phyloP scores from a whole-genome alignment of 2,888 invertebrate genomes.

The Orchesella flavescens region DNA sequence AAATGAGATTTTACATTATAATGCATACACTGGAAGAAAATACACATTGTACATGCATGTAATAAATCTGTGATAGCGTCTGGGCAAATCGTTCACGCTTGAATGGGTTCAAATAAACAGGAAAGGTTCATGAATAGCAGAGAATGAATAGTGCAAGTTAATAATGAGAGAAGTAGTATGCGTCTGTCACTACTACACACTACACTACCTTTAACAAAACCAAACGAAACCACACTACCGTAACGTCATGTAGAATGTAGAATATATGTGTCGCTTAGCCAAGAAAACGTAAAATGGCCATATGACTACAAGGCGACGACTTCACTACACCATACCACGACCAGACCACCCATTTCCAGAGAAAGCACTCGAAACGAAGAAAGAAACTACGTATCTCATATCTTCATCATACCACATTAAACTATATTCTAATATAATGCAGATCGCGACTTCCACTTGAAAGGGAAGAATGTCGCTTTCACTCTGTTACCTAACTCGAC shows the following conservation, averaged over 20 bases:
- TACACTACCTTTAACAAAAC: not conserved
- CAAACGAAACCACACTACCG: not conserved
- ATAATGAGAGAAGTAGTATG: constrained; percentile 21
- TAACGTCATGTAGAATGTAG: too few species aligned
- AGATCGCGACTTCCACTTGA: not conserved
- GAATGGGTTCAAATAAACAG: constrained; percentile 20
- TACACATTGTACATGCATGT: not conserved
- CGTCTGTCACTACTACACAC: not conserved
- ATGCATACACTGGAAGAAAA: not conserved
- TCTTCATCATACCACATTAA: too few species aligned
- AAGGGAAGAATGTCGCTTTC: not conserved
- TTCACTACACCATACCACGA: too few species aligned
- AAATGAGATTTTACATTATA: not conserved
- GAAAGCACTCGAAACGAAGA: not conserved
- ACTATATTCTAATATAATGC: too few species aligned
- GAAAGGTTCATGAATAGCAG: constrained; percentile 8
- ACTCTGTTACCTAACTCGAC: constrained; percentile 18
- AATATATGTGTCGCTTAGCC: not conserved
- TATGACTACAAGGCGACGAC: not conserved
- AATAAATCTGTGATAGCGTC: constrained; percentile 22
- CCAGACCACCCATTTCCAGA: not conserved
- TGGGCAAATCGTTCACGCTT: constrained; percentile 15
- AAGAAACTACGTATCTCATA: too few species aligned
- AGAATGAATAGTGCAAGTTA: constrained; percentile 6
- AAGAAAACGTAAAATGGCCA: not conserved